Evolutionary conservation across 2,888 invertebrate genomes (phyloP), one percentile per base, ranked within the genome.

Genomic region (Caenorhabditis uteleia): DNA sequence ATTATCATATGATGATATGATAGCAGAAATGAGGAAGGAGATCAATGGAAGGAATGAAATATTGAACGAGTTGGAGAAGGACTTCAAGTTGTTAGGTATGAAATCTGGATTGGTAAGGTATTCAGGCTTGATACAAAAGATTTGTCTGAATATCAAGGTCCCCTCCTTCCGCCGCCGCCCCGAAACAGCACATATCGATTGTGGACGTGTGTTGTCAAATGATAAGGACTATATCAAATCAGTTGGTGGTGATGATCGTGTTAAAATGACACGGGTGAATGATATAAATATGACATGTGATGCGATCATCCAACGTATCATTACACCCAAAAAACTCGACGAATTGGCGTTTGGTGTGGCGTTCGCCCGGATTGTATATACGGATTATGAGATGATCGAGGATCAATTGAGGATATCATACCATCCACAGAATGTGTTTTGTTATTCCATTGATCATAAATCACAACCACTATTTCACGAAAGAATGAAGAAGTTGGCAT

Each of bases 371-470:
- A 61, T 65, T 2, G 70, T 71, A 18, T 71, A 61, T 40, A 54
- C 39, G 25, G 65, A 68, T 51, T 71, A 71, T 40, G 58, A 68
- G 33, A 54, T 71, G 44, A 46, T 71, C 39, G 70, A 71, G 39
- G 64, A 61, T 40, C 65, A 71, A 49, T 42, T 71, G n/a, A 45
- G 59, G 40, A 46, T 58, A 43, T 55, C 54, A 0, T 71, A 58
- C 26, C 70, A 71, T 45, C 65, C 70, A 16, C 64, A 71, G 23
- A 71, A 71, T 34, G 12, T 47, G 14, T 71, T 71, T 26, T 71
- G 72, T 23, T 72, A 64, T 36, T 48, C 64, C 16, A 55, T 69
- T 18, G 72, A 72, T 51, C 53, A 44, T 25, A 72, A 72, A 36
- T 46, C 72, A 4, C 20, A 47, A 0, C 1, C 31, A 1, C 12